These are phyloP conservation scores for Patiria pectinifera DNA, from an alignment of 53 echinoderm and acorn worm species.

Conservation along the genomic window DNA sequence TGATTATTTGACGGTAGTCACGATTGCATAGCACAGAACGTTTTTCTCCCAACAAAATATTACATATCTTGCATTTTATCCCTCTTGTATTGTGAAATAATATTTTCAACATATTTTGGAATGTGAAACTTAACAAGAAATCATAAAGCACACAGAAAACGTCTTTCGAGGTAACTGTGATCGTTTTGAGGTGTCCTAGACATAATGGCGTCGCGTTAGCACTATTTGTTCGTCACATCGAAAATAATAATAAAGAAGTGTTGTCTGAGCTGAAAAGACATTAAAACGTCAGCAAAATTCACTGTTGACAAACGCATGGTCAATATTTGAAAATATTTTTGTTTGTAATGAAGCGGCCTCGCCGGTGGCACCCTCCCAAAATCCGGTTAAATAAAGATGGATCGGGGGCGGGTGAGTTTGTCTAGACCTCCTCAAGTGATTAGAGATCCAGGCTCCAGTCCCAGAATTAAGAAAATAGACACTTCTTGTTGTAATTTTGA, in stretches of 20 bases:
- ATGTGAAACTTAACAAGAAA: too few relatives aligned
- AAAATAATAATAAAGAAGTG: too few relatives aligned
- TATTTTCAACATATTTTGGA: too few relatives aligned
- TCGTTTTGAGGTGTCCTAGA: conserved; percentile 29
- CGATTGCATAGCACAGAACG: too few relatives aligned
- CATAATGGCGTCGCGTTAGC: conserved; percentile 19
- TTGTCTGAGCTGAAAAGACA: too few relatives aligned
- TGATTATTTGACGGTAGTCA: too few relatives aligned
- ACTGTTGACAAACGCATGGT: too few relatives aligned
- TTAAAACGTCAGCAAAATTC: too few relatives aligned
- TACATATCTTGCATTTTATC: neutral
- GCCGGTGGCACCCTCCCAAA: too few relatives aligned
- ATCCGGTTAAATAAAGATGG: too few relatives aligned
- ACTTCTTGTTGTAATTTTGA: neutral
- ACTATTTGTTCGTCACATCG: too few relatives aligned
- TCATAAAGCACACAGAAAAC: conserved; percentile 8
- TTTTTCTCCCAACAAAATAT: neutral
- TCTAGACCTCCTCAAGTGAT: conserved; percentile 17
- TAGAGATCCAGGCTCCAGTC: neutral
- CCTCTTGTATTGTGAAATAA: neutral
- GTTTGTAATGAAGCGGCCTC: neutral
- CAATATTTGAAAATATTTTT: too few relatives aligned
- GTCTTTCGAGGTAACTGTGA: conserved; percentile 2
- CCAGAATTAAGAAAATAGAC: neutral
- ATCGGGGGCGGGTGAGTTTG: conserved; percentile 6